Conservation (phyloP, 2,888 invertebrate species). For the Galeopsomyia nigrocyanea region DNA sequence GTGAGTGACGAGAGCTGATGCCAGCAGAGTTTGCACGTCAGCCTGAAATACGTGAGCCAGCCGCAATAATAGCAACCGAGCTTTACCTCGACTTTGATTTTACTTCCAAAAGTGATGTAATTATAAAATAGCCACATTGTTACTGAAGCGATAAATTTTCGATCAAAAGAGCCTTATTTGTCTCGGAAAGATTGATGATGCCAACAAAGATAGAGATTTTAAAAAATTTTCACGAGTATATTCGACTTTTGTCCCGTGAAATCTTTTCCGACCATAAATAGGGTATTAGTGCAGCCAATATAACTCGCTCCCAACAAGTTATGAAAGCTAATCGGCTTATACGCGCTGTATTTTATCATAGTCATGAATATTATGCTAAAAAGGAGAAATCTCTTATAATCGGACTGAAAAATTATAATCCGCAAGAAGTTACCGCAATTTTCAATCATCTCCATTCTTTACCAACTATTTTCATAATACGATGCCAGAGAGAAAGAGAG, state of each 20-base stretch:
- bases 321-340: constrained; percentile 26
- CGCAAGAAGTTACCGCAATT: neutral
- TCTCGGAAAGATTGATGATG: neutral
- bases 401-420: constrained; percentile 2
- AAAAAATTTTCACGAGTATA: constrained; percentile 18
- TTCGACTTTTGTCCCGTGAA: constrained; percentile 19
- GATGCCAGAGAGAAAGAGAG: too few species aligned
- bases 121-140: neutral
- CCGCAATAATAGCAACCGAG: too few species aligned
- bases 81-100: too few species aligned
- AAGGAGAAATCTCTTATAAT: constrained; percentile 10
- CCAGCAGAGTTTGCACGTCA: too few species aligned
- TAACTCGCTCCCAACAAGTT: constrained; percentile 5
- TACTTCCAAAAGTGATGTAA: neutral
- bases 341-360: neutral
- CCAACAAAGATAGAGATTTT: constrained; percentile 21
- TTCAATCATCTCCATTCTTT: too few species aligned
- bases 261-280: neutral
- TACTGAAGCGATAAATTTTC: neutral
- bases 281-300: neutral
- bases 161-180: neutral
- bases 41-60: too few species aligned
- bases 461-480: too few species aligned
- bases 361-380: constrained; percentile 24
- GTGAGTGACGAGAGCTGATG: too few species aligned